Conservation (phyloP, 2,113 vertebrate genomes). For the Sprattus sprattus region DNA sequence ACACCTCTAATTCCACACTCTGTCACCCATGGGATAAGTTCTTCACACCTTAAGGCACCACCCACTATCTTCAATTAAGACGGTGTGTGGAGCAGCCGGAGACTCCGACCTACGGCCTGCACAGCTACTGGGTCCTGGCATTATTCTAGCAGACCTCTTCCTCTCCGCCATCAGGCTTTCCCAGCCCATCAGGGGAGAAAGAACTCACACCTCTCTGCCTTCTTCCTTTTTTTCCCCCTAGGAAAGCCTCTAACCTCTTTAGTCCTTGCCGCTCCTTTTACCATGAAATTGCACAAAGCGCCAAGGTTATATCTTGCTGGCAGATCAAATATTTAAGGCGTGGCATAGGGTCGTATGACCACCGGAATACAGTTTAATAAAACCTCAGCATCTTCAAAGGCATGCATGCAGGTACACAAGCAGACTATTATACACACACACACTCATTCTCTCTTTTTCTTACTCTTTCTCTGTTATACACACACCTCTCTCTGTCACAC, state of each 20-base stretch:
- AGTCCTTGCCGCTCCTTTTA: not conserved
- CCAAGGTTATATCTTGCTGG: not conserved
- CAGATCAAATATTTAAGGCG: conserved; percentile 5
- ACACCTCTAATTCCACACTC: not conserved
- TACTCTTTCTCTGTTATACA: not conserved
- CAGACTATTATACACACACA: not conserved
- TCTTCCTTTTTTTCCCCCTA: not conserved
- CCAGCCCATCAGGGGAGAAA: not conserved
- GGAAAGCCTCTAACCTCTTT: not conserved
- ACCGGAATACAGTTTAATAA: conserved; percentile 1
- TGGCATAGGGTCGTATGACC: not conserved
- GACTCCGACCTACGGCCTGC: not conserved
- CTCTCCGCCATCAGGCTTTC: not conserved
- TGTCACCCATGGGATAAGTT: not conserved
- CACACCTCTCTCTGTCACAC: not conserved
- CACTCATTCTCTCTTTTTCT: not conserved
- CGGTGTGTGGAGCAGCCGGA: not conserved
- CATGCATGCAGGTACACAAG: not conserved
- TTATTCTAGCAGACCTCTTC: too few relatives aligned
- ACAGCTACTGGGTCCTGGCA: not conserved
- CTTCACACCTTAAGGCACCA: not conserved
- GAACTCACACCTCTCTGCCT: not conserved
- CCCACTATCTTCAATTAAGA: not conserved
- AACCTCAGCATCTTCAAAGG: not conserved
- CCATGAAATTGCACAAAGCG: not conserved